Evolutionary conservation across 2,888 invertebrate genomes (phyloP), one percentile per base, ranked within the genome.

Genomic region (Callyntrura guangdongensis): DNA sequence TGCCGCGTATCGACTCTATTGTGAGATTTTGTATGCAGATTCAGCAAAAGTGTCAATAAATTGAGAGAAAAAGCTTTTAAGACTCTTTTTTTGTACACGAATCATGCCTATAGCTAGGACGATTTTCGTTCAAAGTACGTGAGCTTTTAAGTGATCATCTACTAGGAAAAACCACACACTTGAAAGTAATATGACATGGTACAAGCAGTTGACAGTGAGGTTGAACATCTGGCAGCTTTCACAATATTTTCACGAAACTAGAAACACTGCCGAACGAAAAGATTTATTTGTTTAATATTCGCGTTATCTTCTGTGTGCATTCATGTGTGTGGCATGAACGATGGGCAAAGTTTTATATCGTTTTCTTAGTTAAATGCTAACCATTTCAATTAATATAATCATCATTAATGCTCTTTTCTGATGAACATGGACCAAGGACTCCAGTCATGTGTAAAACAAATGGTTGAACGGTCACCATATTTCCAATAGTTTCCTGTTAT

Each of bases 101-200:
- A 49, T 49, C 74, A 77, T 77, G 49, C 20, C 22, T 72, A 47
- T 36, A 36, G 36, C 36, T 36, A 36, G 6, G 36, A 2, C 6
- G 6, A 6, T 6, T 36, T 4, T 6, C 72, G 22, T 22, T 12
- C 47, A 47, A 74, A 74, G 14, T 25, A 77, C 77, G 53, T 53
- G 77, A 77, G 56, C 56, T 77, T 77, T 27, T 5, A 53, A n/a
- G 22, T n/a, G 56, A 56, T 77, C 53, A 77, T 77, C 77, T 56
- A 27, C 25, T 0, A 45, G 45, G 22, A 56, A 77, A 77, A 56
- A 12, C 77, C 53, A 49, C 69, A 74, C 12, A 49, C 20, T 74
- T 22, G 49, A 20, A 45, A 74, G 22, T 74, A 74, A 74, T 74
- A 3, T n/a, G 77, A 56, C 25, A 77, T 22, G 53, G 25, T 77